Base-by-base conservation (phyloP, 2,113 vertebrate species). In the Apaloderma vittatum region DNA sequence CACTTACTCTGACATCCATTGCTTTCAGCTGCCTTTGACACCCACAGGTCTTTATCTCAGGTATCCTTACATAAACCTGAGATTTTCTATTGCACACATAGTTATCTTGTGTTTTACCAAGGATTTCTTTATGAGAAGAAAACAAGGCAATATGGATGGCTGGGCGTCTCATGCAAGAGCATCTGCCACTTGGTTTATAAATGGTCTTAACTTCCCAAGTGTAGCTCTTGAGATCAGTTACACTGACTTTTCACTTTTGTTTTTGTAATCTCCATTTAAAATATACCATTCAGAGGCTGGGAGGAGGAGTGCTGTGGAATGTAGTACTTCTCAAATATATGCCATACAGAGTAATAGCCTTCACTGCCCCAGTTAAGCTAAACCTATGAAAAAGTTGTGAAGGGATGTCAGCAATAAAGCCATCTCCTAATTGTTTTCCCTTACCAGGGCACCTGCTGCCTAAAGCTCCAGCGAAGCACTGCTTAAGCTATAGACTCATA, bases 261-360 rank as follows among this genome's bases (percentile, higher is more conserved):
- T 95, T 93, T 76, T 51, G 29, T 73, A 82, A 88, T 86, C 78
- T 70, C 72, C 72, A 70, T 84, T 79, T 72, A 80, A 88, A 92
- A 95, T n/a, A 73, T 36, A 70, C 90, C 21, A 32, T 90, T 76
- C 63, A 66, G 10, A 11, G 24, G 34, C 30, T 73, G 67, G 62
- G 49, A 86, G 74, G 46, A 86, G 30, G 22, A 48, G 8, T 54
- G 5, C 58, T n/a, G 8, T 52, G 82, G 58, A 92, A 89, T 45
- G 57, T 32, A 85, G 57, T 49, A 37, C 66, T 72, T 90, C 45
- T 45, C 48, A 85, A 45, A 74, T 5, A 19, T n/a, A 40, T 34
- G 13, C 32, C 55, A 4, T 8, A 21, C 23, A 93, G 45, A 72
- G 48, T 32, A 82, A 52, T 5, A 27, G 49, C 12, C 4, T 65